Evolutionary conservation across 1,140 invertebrate genomes (phyloP).

Genomic region (Pseudoatta argentina): DNA sequence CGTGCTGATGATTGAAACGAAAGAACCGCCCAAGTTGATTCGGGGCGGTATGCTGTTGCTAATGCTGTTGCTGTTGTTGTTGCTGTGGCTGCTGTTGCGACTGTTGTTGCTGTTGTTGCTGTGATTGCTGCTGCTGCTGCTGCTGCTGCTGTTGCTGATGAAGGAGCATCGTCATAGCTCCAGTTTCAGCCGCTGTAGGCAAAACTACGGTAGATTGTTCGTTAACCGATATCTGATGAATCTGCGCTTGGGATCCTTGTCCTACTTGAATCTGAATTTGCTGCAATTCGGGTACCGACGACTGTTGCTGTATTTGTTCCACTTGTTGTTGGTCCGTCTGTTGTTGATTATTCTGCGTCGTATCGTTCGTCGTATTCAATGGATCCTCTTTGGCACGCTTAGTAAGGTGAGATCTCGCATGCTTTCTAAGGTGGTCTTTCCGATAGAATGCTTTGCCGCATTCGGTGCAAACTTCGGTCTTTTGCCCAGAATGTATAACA

Average conservation of each 20-base stretch:
- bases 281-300: slow-evolving; percentile 77
- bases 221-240: slow-evolving; percentile 84
- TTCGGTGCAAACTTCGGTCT: slow-evolving; percentile 91
- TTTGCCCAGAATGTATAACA: slow-evolving; percentile 93
- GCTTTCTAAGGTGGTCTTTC: slow-evolving; percentile 93
- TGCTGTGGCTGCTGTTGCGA: slow-evolving; percentile 76
- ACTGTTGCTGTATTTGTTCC: slow-evolving; percentile 73
- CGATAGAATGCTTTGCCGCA: slow-evolving; percentile 93
- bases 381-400: slow-evolving; percentile 90
- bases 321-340: slow-evolving; percentile 78
- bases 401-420: slow-evolving; percentile 91
- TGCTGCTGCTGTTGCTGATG: slow-evolving; percentile 81
- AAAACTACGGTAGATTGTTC: slow-evolving; percentile 87
- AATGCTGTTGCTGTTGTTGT: slow-evolving; percentile 77
- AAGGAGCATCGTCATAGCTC: slow-evolving; percentile 84
- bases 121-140: slow-evolving; percentile 76
- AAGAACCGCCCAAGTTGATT: slow-evolving; percentile 77
- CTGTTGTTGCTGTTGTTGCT: slow-evolving; percentile 77
- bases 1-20: slow-evolving; percentile 79
- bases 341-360: slow-evolving; percentile 78
- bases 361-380: slow-evolving; percentile 80
- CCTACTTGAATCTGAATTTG: slow-evolving; percentile 83
- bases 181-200: slow-evolving; percentile 86
- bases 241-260: slow-evolving; percentile 84
- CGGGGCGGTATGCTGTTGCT: slow-evolving; percentile 78